Evolutionary conservation across 2,113 vertebrate genomes (phyloP).

Genomic region (Archilochus colubris): DNA sequence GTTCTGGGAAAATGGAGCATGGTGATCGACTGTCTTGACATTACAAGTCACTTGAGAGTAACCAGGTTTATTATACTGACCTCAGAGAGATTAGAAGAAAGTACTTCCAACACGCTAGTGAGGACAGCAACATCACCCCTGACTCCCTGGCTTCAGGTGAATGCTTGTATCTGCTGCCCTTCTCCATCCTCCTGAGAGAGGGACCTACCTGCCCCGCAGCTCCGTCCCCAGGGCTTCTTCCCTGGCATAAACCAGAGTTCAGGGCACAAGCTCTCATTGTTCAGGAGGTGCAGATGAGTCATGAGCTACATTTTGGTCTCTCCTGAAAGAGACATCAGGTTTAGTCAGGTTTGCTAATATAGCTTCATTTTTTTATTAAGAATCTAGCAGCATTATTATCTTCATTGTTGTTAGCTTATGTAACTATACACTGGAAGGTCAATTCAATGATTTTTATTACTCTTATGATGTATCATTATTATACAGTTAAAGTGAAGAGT

Average conservation of each 20-base stretch:
- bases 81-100: not conserved
- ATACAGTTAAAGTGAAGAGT: not conserved
- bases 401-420: not conserved
- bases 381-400: not conserved
- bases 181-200: not conserved
- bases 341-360: not conserved
- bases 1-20: not conserved
- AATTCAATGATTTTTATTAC: not conserved
- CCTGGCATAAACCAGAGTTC: not conserved
- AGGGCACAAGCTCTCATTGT: not conserved
- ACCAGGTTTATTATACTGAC: not conserved
- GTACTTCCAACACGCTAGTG: fast-evolving
- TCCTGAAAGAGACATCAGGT: not conserved
- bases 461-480: not conserved
- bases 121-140: not conserved
- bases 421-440: not conserved
- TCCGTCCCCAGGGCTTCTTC: not conserved
- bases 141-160: fast-evolving
- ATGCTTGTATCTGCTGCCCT: not conserved
- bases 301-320: not conserved
- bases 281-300: not conserved
- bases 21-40: not conserved
- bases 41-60: not conserved
- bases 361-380: not conserved
- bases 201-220: not conserved